phyloP scores from a whole-genome alignment of 2,888 invertebrate species.

The Trypoxylon attenuatum region DNA sequence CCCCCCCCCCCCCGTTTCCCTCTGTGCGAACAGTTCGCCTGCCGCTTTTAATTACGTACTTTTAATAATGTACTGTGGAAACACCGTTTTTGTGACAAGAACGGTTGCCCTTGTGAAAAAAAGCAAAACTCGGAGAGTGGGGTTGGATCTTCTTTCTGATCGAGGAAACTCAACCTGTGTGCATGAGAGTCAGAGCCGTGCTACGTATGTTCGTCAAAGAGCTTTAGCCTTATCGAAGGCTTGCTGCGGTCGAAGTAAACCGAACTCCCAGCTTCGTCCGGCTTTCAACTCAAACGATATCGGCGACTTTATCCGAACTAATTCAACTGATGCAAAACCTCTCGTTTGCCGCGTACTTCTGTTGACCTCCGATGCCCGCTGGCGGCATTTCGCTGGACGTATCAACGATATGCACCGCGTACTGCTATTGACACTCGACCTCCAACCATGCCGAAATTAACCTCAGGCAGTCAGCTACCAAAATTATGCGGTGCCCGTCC shows the following conservation, averaged over 20 bases:
- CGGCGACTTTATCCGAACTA: conserved; percentile 23
- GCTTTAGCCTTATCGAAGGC: conserved; percentile 29
- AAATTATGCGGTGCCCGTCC: background rate
- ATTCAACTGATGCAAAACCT: conserved; percentile 26
- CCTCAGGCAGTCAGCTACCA: conserved; percentile 6
- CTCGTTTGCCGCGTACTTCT: conserved; percentile 30
- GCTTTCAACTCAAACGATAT: conserved; percentile 38
- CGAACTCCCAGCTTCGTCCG: conserved; percentile 14
- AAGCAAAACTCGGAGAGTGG: background rate
- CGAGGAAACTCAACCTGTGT: background rate
- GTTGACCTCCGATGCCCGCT: conserved; percentile 30
- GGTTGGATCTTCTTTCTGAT: background rate
- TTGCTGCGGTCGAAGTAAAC: conserved; percentile 19
- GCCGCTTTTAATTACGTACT: conserved; percentile 1
- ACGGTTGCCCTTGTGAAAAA: background rate
- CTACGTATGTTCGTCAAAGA: conserved; percentile 21
- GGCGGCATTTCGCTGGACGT: conserved; percentile 21
- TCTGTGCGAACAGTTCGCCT: background rate
- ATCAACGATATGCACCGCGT: conserved; percentile 15
- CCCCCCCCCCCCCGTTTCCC: too few relatives aligned
- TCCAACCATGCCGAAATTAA: conserved; percentile 4
- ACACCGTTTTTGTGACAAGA: conserved; percentile 3
- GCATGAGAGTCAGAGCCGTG: background rate
- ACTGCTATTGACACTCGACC: conserved; percentile 20
- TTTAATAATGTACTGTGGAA: background rate